A percentile compares a stretch with the other conserved stretches of the same genome.
phyloP scores from a whole-genome alignment of 2,113 vertebrate species.

The Jacana jacana region DNA sequence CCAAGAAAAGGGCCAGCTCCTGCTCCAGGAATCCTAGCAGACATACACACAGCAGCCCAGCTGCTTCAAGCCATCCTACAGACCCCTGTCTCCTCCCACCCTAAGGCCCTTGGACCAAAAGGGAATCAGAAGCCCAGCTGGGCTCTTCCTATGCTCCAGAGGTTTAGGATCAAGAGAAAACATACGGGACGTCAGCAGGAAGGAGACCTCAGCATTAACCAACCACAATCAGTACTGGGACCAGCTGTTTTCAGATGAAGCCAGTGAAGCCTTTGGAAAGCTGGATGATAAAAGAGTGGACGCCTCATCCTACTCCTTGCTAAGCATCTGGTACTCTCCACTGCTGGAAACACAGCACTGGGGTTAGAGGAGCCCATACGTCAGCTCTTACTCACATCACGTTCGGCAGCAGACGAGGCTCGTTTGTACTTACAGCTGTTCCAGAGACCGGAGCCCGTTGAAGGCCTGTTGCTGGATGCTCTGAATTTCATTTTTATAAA shows the following conservation, averaged over 20 bases:
- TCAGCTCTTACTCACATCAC: neutral
- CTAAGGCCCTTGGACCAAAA: neutral
- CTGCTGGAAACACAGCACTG: neutral
- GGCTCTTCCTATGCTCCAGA: neutral
- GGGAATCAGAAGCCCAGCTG: neutral
- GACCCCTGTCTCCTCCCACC: neutral
- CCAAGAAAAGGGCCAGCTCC: neutral
- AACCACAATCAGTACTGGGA: neutral
- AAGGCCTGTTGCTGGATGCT: slow-evolving; percentile 90
- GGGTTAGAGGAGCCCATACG: neutral
- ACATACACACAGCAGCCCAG: neutral
- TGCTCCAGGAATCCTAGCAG: neutral
- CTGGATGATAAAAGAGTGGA: neutral
- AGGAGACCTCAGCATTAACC: neutral
- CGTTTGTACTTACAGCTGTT: slow-evolving; percentile 89
- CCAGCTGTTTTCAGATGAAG: neutral
- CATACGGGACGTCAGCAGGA: accelerated
- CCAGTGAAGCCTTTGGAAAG: neutral
- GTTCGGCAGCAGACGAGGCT: neutral
- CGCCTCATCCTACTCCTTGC: neutral
- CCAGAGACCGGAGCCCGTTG: slow-evolving; percentile 87
- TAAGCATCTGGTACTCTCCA: neutral
- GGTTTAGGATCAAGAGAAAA: neutral
- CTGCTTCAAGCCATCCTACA: neutral
- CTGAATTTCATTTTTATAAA: slow-evolving; percentile 95